Percentiles rank a stretch among this genome's conserved stretches.
Conservation (phyloP, 1,140 invertebrate genomes). For the Drepana arcuata region DNA sequence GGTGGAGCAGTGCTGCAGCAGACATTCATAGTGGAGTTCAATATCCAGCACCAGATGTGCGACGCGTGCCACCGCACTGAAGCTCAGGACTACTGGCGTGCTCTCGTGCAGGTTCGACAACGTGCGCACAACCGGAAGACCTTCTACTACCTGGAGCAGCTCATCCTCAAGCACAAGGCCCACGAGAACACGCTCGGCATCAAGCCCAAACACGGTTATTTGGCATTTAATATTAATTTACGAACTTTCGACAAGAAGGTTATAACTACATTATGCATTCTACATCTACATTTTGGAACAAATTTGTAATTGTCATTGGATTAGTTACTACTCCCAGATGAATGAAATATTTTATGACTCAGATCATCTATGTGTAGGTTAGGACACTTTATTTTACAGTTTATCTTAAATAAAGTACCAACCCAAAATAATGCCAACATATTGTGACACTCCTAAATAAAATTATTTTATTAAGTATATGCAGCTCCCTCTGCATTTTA, state of each 20-base stretch:
- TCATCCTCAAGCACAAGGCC: conserved; percentile 96
- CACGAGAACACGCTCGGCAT: conserved; percentile 94
- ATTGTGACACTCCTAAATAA: too few species aligned
- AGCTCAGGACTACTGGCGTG: conserved; percentile 98
- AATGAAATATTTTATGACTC: conserved; percentile 7
- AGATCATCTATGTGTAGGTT: too few species aligned
- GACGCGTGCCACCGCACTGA: conserved; percentile 96
- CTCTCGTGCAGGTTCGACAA: conserved; percentile 89
- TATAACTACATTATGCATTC: conserved; percentile 1
- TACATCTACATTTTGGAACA: too few species aligned
- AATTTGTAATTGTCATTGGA: too few species aligned
- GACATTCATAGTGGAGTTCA: conserved; percentile 95
- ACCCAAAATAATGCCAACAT: too few species aligned
- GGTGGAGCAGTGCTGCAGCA: conserved; percentile 89
- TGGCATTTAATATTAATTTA: conserved; percentile 1
- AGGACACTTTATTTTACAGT: too few species aligned
- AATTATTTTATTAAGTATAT: too few species aligned
- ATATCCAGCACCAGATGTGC: conserved; percentile 95
- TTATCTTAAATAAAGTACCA: too few species aligned
- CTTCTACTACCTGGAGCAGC: conserved; percentile 97
- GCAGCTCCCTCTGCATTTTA: too few species aligned
- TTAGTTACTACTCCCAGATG: too few species aligned
- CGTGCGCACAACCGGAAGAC: conserved; percentile 97
- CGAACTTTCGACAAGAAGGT: conserved; percentile 5
- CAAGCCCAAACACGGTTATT: conserved; percentile 89